These are phyloP conservation scores for Phyto melanocephala DNA, from an alignment of 2,888 invertebrate species.

Conservation along the genomic window DNA sequence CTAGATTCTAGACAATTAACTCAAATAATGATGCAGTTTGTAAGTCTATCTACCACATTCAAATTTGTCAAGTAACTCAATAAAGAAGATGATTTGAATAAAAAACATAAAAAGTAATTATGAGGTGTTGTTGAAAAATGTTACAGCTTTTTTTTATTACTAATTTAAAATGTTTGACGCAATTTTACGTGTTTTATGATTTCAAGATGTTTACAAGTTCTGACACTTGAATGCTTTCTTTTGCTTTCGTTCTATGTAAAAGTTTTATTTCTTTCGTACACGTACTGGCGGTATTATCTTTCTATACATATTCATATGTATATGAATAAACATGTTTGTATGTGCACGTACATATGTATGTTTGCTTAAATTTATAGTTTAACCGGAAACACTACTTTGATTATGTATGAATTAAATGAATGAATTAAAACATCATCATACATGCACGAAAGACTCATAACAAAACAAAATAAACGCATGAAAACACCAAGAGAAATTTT, in stretches of 20 bases:
- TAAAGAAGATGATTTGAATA: not conserved
- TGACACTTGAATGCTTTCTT: not conserved
- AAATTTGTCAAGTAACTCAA: not conserved
- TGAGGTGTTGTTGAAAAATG: constrained; percentile 10
- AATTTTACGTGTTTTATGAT: constrained; percentile 35
- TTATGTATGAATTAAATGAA: constrained; percentile 45
- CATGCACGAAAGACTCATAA: not conserved
- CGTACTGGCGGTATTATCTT: not conserved
- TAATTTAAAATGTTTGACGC: not conserved
- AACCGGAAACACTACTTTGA: constrained; percentile 59
- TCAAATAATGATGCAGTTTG: constrained; percentile 1
- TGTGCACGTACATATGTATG: too few relatives aligned
- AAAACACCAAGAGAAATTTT: not conserved
- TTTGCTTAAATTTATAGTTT: not conserved
- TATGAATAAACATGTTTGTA: not conserved
- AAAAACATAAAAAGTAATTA: not conserved
- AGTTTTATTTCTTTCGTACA: not conserved
- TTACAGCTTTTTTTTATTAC: not conserved
- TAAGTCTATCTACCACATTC: not conserved
- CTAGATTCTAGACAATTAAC: not conserved
- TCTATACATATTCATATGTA: not conserved
- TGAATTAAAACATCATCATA: constrained; percentile 33
- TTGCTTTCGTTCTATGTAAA: not conserved
- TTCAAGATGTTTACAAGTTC: constrained; percentile 25
- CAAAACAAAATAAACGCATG: constrained; percentile 7